Conservation (phyloP, 2,888 invertebrate species). For the Muschampia plurimacula region DNA sequence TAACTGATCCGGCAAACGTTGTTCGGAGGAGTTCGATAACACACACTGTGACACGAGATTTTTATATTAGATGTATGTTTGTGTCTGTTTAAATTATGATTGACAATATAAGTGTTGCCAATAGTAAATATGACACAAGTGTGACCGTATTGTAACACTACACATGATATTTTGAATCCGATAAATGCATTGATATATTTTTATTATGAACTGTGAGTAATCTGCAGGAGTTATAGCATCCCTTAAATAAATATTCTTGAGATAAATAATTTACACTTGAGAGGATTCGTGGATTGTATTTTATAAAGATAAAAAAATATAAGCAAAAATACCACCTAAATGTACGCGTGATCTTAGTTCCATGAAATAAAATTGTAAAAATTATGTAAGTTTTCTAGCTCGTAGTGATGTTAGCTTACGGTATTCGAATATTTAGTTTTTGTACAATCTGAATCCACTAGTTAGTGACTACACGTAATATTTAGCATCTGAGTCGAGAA, state of each 20-base stretch:
- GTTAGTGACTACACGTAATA: constrained; percentile 66
- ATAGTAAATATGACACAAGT: too few relatives aligned
- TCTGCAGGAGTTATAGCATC: neutral
- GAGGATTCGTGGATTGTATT: neutral
- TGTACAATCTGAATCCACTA: constrained; percentile 78
- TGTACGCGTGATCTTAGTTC: constrained; percentile 15
- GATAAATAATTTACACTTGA: constrained; percentile 1
- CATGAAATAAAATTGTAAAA: constrained; percentile 62
- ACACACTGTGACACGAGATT: too few relatives aligned
- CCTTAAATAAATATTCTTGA: constrained; percentile 4
- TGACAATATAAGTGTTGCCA: too few relatives aligned
- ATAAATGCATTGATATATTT: neutral
- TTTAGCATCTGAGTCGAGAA: constrained; percentile 56
- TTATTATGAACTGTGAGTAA: neutral
- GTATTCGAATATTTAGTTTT: constrained; percentile 77
- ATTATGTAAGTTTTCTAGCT: constrained; percentile 72
- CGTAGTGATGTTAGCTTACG: constrained; percentile 70
- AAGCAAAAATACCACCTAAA: constrained; percentile 6
- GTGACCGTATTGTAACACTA: too few relatives aligned
- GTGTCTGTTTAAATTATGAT: too few relatives aligned
- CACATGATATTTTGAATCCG: neutral
- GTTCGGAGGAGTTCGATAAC: too few relatives aligned
- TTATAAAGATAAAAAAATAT: neutral
- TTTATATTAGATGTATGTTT: too few relatives aligned
- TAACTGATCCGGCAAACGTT: too few relatives aligned